Evolutionary conservation across 2,797 vertebrate genomes (phyloP), one percentile per base, ranked within the genome.

Genomic region (Anguilla anguilla): DNA sequence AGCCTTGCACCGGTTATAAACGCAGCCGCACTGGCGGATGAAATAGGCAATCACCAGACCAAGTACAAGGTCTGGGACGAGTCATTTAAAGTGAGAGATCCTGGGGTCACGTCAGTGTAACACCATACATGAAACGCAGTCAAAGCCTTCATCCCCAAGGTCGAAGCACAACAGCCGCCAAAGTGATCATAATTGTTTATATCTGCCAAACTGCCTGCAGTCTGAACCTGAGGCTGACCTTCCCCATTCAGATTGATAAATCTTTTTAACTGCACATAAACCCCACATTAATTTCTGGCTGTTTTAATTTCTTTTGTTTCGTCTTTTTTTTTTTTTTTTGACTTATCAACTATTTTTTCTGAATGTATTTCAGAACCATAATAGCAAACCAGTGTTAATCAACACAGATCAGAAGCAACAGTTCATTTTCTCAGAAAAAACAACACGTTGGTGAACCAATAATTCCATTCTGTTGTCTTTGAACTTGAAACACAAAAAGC

Each of bases 211-310:
- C 46, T 53, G 81, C 7, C 35, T 31, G 46, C 28, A 84, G 15
- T 84, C 51, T 59, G n/a, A 84, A 55, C 28, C 46, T 13, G 53
- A 53, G 53, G 53, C n/a, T 4, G 22, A 55, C 10, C n/a, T 15
- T 35, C 28, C 25, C 2, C 81, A 9, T 28, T 55, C 81, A 84
- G 15, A 59, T 10, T 28, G 49, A 55, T 55, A 28, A 28, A n/a
- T 51, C 46, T 51, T 49, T 82, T 82, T 51, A 82, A 82, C 79
- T 82, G 46, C 28, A 82, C 79, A 82, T 82, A n/a, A 82, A 49
- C 43, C 25, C 46, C 19, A 22, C 22, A 82, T 82, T 25, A 2
- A 82, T 49, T 22, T 82, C 22, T 49, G 13, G 5, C 74, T 43
- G 74, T 79, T 19, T 79, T 46, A 46, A 46, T 46, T 46, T 46